phyloP scores from a whole-genome alignment of 2,888 invertebrate genomes.

The Dione vanillae region DNA sequence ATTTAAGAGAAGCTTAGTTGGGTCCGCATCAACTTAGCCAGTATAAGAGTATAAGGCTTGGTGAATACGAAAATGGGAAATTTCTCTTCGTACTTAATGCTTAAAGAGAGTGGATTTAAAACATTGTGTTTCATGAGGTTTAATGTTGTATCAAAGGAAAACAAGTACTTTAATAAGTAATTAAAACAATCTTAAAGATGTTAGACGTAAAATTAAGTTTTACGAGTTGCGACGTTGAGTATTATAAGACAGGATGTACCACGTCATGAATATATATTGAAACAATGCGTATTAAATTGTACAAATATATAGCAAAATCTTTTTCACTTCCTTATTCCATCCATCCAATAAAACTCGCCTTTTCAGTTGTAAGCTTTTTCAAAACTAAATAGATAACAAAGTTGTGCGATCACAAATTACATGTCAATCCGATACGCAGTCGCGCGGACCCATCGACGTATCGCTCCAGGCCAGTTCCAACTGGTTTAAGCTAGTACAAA shows the following conservation, averaged over 20 bases:
- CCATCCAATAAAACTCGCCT: constrained; percentile 6
- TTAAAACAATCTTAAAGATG: constrained; percentile 29
- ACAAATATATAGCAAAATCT: not conserved
- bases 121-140: constrained; percentile 63
- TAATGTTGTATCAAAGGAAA: constrained; percentile 46
- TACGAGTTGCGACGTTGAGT: constrained; percentile 12
- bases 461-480: constrained; percentile 56
- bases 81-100: constrained; percentile 66
- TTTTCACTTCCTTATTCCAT: not conserved
- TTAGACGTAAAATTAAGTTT: constrained; percentile 30
- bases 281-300: not conserved
- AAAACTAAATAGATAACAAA: constrained; percentile 50
- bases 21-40: constrained; percentile 51
- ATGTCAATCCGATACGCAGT: constrained; percentile 76
- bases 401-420: constrained; percentile 65
- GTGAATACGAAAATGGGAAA: constrained; percentile 69
- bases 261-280: constrained; percentile 14
- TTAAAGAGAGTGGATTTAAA: constrained; percentile 62
- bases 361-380: constrained; percentile 20
- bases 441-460: constrained; percentile 60
- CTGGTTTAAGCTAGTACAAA: constrained; percentile 49
- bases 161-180: constrained; percentile 47
- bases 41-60: constrained; percentile 57
- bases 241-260: constrained; percentile 16
- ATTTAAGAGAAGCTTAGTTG: constrained; percentile 37